phyloP scores from a whole-genome alignment of 2,113 vertebrate genomes.

The Bolborhynchus lineola region DNA sequence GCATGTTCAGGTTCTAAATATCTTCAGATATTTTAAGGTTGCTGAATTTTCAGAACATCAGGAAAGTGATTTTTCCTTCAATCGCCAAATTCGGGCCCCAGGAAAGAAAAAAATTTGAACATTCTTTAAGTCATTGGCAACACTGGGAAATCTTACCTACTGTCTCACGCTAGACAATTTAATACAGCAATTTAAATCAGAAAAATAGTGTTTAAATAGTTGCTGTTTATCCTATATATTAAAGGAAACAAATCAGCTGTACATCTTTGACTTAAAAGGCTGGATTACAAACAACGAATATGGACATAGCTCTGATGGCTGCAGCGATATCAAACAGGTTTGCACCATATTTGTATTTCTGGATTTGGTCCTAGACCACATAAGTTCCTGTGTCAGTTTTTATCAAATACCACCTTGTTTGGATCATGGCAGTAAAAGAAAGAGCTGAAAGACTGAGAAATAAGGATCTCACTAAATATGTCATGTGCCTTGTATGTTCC shows the following conservation, averaged over 20 bases:
- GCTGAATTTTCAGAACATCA: neutral
- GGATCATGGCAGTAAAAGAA: neutral
- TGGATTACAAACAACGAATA: neutral
- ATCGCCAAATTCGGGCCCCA: neutral
- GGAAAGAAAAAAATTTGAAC: neutral
- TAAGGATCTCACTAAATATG: neutral
- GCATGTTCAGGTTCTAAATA: too few species aligned
- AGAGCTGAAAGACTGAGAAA: neutral
- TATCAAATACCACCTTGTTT: neutral
- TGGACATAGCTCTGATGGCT: neutral
- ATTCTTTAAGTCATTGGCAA: neutral
- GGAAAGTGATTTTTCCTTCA: neutral
- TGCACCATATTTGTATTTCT: neutral
- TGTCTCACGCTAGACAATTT: neutral
- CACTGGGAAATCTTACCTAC: neutral
- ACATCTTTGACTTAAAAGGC: neutral
- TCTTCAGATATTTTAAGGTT: neutral
- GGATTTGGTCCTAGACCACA: neutral
- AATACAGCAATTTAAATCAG: neutral
- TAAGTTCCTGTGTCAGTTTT: neutral
- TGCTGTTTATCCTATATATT: neutral
- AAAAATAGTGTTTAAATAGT: neutral
- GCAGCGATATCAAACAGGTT: neutral
- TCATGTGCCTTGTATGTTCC: neutral
- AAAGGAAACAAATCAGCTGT: neutral